phyloP scores from a whole-genome alignment of 2,797 vertebrate species.

The Anableps anableps region DNA sequence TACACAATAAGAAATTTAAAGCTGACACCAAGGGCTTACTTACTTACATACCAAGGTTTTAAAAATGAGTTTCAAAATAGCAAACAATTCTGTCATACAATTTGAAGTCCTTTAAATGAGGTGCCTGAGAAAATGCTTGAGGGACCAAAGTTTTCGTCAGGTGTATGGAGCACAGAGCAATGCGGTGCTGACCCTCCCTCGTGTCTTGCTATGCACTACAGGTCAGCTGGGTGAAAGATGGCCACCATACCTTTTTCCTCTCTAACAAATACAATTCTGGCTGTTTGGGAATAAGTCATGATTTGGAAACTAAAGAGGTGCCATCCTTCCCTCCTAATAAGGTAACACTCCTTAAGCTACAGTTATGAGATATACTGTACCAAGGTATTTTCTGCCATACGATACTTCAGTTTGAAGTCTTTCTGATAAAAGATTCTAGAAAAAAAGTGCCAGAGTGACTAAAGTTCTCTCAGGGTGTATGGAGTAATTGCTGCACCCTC shows the following conservation, averaged over 20 bases:
- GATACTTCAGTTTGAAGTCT: neutral
- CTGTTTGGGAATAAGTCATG: neutral
- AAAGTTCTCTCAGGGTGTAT: neutral
- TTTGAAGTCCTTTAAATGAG: neutral
- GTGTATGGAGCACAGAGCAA: neutral
- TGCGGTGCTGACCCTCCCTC: neutral
- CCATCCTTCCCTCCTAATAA: neutral
- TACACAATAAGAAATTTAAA: neutral
- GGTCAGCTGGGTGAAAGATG: neutral
- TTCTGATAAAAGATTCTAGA: neutral
- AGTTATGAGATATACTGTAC: neutral
- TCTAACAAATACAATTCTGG: neutral
- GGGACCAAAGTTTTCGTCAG: neutral
- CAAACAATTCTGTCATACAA: neutral
- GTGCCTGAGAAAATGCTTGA: neutral
- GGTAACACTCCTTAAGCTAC: neutral
- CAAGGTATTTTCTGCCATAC: neutral
- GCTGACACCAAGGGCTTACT: conserved; percentile 17
- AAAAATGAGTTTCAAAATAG: neutral
- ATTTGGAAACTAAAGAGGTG: too few relatives aligned
- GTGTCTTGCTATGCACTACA: neutral
- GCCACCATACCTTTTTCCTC: neutral
- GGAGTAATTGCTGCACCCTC: neutral
- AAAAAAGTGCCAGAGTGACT: too few relatives aligned
- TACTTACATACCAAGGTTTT: conserved; percentile 7